These are phyloP conservation scores for Hypselothyrea guttata DNA, from an alignment of 2,888 invertebrate genomes.

Conservation along the genomic window DNA sequence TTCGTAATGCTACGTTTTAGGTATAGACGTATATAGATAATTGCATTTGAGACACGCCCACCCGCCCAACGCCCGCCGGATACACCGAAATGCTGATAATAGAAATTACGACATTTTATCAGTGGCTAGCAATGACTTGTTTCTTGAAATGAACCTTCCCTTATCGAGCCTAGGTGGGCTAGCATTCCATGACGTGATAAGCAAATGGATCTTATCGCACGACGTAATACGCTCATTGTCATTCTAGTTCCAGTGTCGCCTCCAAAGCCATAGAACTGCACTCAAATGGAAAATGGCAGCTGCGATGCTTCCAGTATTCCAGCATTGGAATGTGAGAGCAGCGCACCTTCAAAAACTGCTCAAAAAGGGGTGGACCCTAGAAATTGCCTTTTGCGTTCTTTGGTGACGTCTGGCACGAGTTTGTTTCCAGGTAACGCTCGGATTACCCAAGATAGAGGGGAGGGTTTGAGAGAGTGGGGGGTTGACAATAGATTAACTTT, in stretches of 20 bases:
- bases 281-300: conserved; percentile 24
- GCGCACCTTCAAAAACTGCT: conserved; percentile 19
- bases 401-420: conserved; percentile 43
- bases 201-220: conserved; percentile 46
- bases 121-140: conserved; percentile 30
- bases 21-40: conserved; percentile 2
- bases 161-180: conserved; percentile 35
- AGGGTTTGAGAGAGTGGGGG: conserved; percentile 12
- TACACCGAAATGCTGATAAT: conserved; percentile 23
- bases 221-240: conserved; percentile 11
- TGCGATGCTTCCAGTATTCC: conserved; percentile 30
- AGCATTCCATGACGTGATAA: conserved; percentile 60
- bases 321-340: conserved; percentile 33
- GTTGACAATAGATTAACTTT: conserved; percentile 46
- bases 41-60: conserved; percentile 6
- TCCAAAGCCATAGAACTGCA: conserved; percentile 17
- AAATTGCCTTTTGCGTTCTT: conserved; percentile 14
- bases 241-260: conserved; percentile 5
- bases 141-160: conserved; percentile 11
- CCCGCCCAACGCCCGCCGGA: conserved; percentile 23
- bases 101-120: conserved; percentile 24
- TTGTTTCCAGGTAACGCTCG: conserved; percentile 29
- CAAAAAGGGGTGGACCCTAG: conserved; percentile 1
- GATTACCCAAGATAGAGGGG: conserved; percentile 22
- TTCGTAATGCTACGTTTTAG: neutral